Evolutionary conservation across 2,113 vertebrate genomes (phyloP).

Genomic region (Acanthochromis polyacanthus): DNA sequence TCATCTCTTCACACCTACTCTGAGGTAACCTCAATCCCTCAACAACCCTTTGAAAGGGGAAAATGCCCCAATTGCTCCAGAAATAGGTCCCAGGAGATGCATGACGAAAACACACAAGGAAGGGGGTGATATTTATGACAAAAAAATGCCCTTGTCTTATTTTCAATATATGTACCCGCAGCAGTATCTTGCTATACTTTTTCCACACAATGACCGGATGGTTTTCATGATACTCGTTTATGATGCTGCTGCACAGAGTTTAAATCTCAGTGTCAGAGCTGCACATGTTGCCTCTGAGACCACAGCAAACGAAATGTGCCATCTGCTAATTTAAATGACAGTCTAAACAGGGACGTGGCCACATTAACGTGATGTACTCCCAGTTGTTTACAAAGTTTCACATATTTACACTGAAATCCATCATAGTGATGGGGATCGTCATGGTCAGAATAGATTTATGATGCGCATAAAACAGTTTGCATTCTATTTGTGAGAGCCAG

Average conservation of each 20-base stretch:
- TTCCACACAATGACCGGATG: slow-evolving; percentile 47
- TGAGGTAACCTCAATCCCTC: slow-evolving; percentile 64
- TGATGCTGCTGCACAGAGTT: slow-evolving; percentile 7
- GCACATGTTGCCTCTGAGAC: slow-evolving; percentile 35
- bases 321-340: slow-evolving; percentile 57
- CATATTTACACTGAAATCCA: slow-evolving; percentile 23
- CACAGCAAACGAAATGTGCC: slow-evolving; percentile 38
- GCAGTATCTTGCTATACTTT: slow-evolving; percentile 11
- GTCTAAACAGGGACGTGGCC: slow-evolving; percentile 17
- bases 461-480: not conserved
- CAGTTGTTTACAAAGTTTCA: slow-evolving; percentile 43
- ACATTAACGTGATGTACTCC: slow-evolving; percentile 36
- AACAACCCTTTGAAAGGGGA: slow-evolving; percentile 56
- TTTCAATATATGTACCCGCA: slow-evolving; percentile 21
- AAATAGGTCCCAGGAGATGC: slow-evolving; percentile 46
- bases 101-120: slow-evolving; percentile 36
- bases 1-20: slow-evolving; percentile 57
- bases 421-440: slow-evolving; percentile 24
- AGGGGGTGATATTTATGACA: slow-evolving; percentile 28
- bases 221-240: slow-evolving; percentile 38
- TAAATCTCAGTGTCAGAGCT: slow-evolving; percentile 14
- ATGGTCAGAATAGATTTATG: not conserved
- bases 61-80: slow-evolving; percentile 46
- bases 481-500: not conserved
- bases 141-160: slow-evolving; percentile 38